phyloP scores from a whole-genome alignment of 1,140 invertebrate genomes.

The Leptopilina clavipes region DNA sequence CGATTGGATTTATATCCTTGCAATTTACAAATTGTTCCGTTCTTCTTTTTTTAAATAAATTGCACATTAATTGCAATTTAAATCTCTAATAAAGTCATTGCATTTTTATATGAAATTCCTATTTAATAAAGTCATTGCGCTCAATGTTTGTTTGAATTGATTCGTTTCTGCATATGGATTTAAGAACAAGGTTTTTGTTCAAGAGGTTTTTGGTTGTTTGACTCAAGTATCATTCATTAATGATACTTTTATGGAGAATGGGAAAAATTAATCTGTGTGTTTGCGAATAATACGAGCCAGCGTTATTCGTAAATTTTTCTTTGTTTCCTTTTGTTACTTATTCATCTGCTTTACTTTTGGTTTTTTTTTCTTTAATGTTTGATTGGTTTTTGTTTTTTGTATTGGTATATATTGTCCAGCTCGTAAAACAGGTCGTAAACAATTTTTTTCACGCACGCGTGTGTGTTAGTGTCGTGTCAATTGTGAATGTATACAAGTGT shows the following conservation, averaged over 20 bases:
- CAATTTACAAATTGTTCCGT: background rate
- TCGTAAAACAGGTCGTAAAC: conserved; percentile 59
- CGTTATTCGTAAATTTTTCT: conserved; percentile 40
- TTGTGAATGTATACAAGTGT: conserved; percentile 61
- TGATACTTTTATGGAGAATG: conserved; percentile 38
- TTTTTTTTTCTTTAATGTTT: conserved; percentile 29
- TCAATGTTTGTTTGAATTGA: background rate
- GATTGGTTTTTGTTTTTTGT: conserved; percentile 44
- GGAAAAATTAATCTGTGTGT: conserved; percentile 50
- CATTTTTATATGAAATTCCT: background rate
- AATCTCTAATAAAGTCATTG: background rate
- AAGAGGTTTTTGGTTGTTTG: conserved; percentile 25
- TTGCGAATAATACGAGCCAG: conserved; percentile 59
- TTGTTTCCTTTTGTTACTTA: conserved; percentile 36
- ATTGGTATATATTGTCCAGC: conserved; percentile 48
- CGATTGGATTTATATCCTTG: background rate
- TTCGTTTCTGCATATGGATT: background rate
- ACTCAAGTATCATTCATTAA: conserved; percentile 34
- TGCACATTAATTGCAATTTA: background rate
- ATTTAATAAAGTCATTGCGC: background rate
- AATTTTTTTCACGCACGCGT: conserved; percentile 57
- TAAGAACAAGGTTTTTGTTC: conserved; percentile 23
- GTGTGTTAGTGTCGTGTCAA: conserved; percentile 57
- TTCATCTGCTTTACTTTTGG: conserved; percentile 3
- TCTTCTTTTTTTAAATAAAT: too few relatives aligned